Percentiles rank a stretch among this genome's conserved stretches.
Evolutionary conservation across 1,140 invertebrate species (phyloP).

Genomic region (Zaprionus africanus): DNA sequence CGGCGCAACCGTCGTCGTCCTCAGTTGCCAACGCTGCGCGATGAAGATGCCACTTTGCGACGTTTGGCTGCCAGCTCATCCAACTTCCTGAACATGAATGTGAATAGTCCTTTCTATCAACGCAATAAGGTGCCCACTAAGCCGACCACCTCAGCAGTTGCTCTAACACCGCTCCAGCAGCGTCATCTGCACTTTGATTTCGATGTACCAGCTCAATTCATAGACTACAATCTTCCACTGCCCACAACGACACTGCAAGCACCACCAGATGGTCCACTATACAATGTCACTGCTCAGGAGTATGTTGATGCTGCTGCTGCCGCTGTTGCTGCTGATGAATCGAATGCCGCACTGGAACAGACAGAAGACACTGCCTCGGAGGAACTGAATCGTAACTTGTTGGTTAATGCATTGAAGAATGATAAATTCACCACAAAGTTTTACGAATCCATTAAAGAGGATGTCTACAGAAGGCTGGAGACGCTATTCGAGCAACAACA

Average conservation of each 20-base stretch:
- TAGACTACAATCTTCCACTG: slow-evolving; percentile 56
- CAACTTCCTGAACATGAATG: slow-evolving; percentile 73
- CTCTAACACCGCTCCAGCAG: slow-evolving; percentile 72
- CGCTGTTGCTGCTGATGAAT: slow-evolving; percentile 40
- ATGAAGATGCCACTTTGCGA: slow-evolving; percentile 50
- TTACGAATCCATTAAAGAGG: slow-evolving; percentile 88
- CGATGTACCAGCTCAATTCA: slow-evolving; percentile 61
- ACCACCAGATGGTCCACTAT: slow-evolving; percentile 28
- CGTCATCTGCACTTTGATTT: slow-evolving; percentile 79
- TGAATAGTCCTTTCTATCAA: slow-evolving; percentile 75
- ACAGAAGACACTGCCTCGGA: slow-evolving; percentile 77
- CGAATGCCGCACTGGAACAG: slow-evolving; percentile 59
- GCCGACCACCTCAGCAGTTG: slow-evolving; percentile 60
- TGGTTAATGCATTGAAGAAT: slow-evolving; percentile 81
- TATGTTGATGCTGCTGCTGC: slow-evolving; percentile 24
- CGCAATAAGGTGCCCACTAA: slow-evolving; percentile 78
- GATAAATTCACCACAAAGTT: slow-evolving; percentile 86
- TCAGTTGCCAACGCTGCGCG: slow-evolving; percentile 47
- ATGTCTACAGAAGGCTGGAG: slow-evolving; percentile 89
- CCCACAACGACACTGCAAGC: background rate
- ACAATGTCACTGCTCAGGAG: slow-evolving; percentile 50
- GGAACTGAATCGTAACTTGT: slow-evolving; percentile 78
- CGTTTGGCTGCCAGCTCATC: slow-evolving; percentile 48
- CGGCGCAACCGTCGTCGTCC: slow-evolving; percentile 69
- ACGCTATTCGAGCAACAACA: slow-evolving; percentile 88